Percentiles rank a stretch among this genome's conserved stretches.
These are phyloP conservation scores for Microcebus tavaratra DNA, from an alignment of 2,113 vertebrate species.

Conservation along the genomic window DNA sequence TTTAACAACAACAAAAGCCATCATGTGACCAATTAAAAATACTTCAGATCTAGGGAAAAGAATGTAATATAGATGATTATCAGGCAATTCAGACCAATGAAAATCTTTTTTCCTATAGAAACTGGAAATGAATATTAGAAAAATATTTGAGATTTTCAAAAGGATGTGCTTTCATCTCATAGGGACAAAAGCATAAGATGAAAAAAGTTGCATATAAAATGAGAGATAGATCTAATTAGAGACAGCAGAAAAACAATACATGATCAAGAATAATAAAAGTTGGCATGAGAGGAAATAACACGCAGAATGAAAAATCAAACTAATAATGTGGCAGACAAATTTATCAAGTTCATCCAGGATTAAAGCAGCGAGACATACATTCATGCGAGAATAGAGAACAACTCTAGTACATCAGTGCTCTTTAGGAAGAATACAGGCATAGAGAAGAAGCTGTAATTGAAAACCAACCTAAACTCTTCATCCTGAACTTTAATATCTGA, in stretches of 20 bases:
- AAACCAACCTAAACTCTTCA: not conserved
- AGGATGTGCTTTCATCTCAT: not conserved
- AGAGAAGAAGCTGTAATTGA: not conserved
- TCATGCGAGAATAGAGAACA: not conserved
- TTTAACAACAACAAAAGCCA: not conserved
- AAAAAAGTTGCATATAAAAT: not conserved
- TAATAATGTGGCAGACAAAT: not conserved
- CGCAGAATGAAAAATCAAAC: not conserved
- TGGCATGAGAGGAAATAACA: not conserved
- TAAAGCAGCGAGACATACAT: not conserved
- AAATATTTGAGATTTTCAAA: conserved; percentile 25
- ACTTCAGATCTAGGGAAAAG: not conserved
- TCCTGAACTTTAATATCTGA: not conserved
- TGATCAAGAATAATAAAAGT: not conserved
- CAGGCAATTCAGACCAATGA: not conserved
- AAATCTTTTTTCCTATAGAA: not conserved
- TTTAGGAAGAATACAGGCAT: not conserved
- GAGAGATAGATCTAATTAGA: not conserved
- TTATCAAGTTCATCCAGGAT: not conserved
- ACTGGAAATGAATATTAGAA: not conserved
- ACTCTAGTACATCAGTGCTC: not conserved
- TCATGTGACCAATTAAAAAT: conserved; percentile 14
- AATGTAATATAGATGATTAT: not conserved
- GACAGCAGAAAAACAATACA: not conserved
- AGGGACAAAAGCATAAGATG: not conserved